Base-by-base conservation (phyloP, 1,140 invertebrate species). In the Leptinotarsa defecta region DNA sequence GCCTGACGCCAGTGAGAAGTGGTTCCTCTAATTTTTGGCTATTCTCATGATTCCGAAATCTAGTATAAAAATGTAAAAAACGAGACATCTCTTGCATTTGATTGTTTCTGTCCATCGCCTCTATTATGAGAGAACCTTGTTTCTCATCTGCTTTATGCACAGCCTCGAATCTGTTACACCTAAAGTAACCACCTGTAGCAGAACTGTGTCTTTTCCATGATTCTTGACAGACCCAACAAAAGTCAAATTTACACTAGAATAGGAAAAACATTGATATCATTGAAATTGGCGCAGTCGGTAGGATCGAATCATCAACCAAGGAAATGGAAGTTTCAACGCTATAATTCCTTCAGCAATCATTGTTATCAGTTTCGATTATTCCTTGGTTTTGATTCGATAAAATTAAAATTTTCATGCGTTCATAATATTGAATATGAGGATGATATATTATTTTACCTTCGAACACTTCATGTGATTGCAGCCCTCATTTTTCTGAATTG, bases 391-490 rank as follows among this genome's bases (percentile, higher is more conserved):
- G 8, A 43, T 43, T 43, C 8, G 8, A 43, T 43, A 0, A 11
- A 43, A 11, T 2, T 8, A 43, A 43, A 43, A 43, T 0, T 11
- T 0, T 34, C 27, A 34, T 34, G 6, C 8, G 4, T 43, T 11
- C 8, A 22, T n/a, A 52, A 13, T 52, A n/a, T 34, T 5, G 19
- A 34, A 68, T 22, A 3, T 62, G 0, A 22, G 13, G 20, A 8
- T n/a, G 6, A 63, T 1, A 63, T 27, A 1, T n/a, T 71, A 1
- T n/a, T 71, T 81, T 85, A 91, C 91, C 87, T 93, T 93, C 20
- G 90, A 91, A 84, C 92, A 94, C 80, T 92, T 92, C 90, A 93
- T 93, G 80, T 93, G 92, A 84, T 94, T 94, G 83, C 92, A 94
- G 0, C 92, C 92, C 85, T 93, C 92, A 83, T 92, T 93, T 81